Percentiles rank a stretch among this genome's conserved stretches.
Conservation (phyloP, 37 sponge, comb jelly and placozoan genomes). For the Diacarnus erythraeanus region DNA sequence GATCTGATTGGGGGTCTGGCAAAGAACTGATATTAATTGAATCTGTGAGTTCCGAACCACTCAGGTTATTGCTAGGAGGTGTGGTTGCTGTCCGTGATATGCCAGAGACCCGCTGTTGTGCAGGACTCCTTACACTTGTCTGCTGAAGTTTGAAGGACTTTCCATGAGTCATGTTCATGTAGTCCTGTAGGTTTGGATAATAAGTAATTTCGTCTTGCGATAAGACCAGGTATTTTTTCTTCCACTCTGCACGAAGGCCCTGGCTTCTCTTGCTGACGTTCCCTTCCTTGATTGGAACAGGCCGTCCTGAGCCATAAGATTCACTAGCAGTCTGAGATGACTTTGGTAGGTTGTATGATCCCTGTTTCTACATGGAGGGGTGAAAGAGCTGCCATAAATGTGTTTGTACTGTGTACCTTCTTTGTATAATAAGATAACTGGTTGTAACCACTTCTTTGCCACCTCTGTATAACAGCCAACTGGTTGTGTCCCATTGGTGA, state of each 20-base stretch:
- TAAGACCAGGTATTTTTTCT: conserved; percentile 88
- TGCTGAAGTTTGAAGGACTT: conserved; percentile 67
- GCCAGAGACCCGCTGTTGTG: conserved; percentile 43
- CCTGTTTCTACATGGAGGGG: conserved; percentile 36
- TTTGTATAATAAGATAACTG: background rate
- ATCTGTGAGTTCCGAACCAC: conserved; percentile 13
- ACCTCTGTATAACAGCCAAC: too few relatives aligned
- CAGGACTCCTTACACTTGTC: conserved; percentile 75
- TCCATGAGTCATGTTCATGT: conserved; percentile 74
- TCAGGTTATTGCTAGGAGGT: background rate
- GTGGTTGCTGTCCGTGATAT: background rate
- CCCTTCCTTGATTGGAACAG: conserved; percentile 86
- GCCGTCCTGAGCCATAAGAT: conserved; percentile 71
- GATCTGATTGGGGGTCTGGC: conserved; percentile 17
- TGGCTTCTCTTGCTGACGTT: conserved; percentile 60
- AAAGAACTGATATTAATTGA: background rate
- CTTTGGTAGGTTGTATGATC: conserved; percentile 15
- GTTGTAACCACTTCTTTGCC: background rate
- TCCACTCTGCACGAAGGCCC: conserved; percentile 75
- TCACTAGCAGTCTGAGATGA: conserved; percentile 4
- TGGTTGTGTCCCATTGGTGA: too few relatives aligned
- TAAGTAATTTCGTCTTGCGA: conserved; percentile 63
- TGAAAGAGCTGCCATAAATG: too few relatives aligned
- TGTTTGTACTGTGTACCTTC: background rate
- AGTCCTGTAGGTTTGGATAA: conserved; percentile 86